Conservation (phyloP, 2,113 vertebrate genomes). For the Strigops habroptila region DNA sequence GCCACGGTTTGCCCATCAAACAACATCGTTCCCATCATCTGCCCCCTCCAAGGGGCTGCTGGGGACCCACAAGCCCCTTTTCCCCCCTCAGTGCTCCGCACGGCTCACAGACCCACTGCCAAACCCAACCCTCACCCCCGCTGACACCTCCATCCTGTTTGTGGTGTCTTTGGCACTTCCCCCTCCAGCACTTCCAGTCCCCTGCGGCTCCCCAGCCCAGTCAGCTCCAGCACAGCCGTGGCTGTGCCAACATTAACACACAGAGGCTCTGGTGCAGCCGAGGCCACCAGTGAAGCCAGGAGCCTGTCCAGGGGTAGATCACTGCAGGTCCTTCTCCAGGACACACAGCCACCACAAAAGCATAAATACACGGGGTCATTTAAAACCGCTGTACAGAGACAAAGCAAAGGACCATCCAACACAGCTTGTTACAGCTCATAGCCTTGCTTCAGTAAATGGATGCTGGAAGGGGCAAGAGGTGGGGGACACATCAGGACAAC, state of each 20-base stretch:
- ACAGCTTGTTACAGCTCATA: neutral
- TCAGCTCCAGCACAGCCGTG: rapidly evolving
- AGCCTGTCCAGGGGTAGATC: neutral
- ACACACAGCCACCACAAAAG: neutral
- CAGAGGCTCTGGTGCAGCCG: rapidly evolving
- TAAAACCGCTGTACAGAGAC: rapidly evolving
- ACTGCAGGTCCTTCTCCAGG: neutral
- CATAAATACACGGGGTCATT: rapidly evolving
- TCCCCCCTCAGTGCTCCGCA: neutral
- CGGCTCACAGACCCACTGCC: neutral
- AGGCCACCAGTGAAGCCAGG: neutral
- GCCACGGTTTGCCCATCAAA: neutral
- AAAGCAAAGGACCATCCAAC: neutral
- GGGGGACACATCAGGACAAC: neutral
- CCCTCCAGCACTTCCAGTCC: neutral
- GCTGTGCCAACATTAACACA: neutral
- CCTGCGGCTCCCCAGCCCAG: neutral
- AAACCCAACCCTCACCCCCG: neutral
- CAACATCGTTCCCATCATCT: neutral
- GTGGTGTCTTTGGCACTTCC: conserved; percentile 28
- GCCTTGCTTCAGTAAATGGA: neutral
- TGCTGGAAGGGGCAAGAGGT: neutral
- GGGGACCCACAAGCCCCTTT: neutral
- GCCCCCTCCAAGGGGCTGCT: neutral
- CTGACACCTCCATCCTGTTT: conserved; percentile 36